Conservation (phyloP, 92 coral and sea anemone species). For the Paragorgia papillata region DNA sequence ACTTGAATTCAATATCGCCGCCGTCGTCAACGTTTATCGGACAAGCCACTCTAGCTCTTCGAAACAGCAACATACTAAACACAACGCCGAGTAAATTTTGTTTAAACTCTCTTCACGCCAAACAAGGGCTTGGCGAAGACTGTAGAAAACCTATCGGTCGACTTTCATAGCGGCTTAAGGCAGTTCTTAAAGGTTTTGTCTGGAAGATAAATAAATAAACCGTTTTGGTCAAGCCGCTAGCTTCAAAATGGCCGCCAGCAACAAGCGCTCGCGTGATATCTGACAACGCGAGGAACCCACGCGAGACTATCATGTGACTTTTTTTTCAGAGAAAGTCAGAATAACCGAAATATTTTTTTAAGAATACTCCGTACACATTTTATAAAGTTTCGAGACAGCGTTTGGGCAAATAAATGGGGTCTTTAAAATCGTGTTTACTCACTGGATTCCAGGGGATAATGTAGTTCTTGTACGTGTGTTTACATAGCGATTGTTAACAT, state of each 20-base stretch:
- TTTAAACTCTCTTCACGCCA: not conserved
- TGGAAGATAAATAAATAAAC: conserved; percentile 15
- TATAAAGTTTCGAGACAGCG: no score
- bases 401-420: no score
- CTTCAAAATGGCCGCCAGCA: conserved; percentile 98
- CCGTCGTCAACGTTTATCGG: not conserved
- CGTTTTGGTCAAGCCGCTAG: conserved; percentile 2
- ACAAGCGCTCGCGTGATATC: conserved; percentile 42
- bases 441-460: no score
- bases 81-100: not conserved
- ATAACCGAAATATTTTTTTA: no score
- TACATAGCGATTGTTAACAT: no score
- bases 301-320: no score
- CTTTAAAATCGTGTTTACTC: no score
- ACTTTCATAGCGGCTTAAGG: conserved; percentile 6
- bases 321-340: no score
- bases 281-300: not conserved
- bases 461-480: no score
- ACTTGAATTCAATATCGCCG: not conserved
- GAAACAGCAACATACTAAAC: not conserved
- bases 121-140: not conserved
- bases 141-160: not conserved
- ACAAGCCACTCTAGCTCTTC: not conserved
- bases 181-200: not conserved
- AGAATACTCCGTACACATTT: no score